These are phyloP conservation scores for Calameuta filiformis DNA, from an alignment of 2,888 invertebrate genomes.

Conservation along the genomic window DNA sequence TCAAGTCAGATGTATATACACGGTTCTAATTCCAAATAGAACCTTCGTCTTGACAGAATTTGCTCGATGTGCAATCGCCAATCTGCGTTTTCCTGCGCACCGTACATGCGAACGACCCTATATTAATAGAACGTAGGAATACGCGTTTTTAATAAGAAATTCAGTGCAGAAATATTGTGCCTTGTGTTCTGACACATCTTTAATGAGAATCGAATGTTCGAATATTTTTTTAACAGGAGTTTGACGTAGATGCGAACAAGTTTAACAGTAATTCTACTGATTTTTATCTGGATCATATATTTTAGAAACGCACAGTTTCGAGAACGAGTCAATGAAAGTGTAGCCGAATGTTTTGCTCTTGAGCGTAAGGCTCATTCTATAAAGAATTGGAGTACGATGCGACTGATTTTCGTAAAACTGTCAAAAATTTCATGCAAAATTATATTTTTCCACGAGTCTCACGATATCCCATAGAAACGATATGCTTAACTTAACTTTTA, in stretches of 20 bases:
- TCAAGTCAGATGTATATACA: neutral
- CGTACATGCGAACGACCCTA: neutral
- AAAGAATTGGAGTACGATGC: neutral
- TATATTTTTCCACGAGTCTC: neutral
- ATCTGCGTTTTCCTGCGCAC: neutral
- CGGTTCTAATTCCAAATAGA: neutral
- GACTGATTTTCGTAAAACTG: neutral
- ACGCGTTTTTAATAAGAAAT: neutral
- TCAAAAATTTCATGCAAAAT: neutral
- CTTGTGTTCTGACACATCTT: neutral
- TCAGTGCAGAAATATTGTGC: neutral
- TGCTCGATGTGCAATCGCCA: neutral
- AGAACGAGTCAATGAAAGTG: neutral
- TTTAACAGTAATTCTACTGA: neutral
- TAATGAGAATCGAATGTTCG: neutral
- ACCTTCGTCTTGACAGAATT: neutral
- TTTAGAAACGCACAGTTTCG: neutral
- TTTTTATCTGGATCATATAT: neutral
- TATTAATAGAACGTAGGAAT: neutral
- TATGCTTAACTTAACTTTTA: neutral
- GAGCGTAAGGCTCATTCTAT: neutral
- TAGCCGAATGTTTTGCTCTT: neutral
- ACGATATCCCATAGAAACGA: neutral
- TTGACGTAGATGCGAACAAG: neutral
- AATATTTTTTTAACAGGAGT: neutral